Percentiles rank a stretch among this genome's conserved stretches.
Conservation (phyloP, 1,140 invertebrate genomes). For the Gerris buenoi region DNA sequence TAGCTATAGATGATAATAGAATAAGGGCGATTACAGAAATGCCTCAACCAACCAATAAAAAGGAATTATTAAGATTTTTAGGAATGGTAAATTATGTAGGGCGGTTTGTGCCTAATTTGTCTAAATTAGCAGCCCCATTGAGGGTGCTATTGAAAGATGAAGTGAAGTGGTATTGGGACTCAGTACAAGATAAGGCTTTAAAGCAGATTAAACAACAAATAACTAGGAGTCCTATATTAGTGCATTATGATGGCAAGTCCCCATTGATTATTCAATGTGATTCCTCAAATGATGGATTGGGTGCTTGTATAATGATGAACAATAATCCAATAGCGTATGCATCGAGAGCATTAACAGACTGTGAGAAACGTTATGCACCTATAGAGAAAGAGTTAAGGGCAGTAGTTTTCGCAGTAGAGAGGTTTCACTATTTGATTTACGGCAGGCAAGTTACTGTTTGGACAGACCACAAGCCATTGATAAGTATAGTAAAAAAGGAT, state of each 20-base stretch:
- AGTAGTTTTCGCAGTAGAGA: not conserved
- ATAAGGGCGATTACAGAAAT: not conserved
- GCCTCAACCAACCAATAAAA: not conserved
- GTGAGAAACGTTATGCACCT: not conserved
- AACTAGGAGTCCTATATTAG: not conserved
- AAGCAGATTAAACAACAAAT: not conserved
- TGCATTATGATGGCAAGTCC: not conserved
- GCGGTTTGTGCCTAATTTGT: not conserved
- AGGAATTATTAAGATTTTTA: not conserved
- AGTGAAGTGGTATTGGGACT: not conserved
- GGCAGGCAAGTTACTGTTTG: not conserved
- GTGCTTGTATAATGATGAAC: not conserved
- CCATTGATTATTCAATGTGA: not conserved
- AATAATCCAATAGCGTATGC: not conserved
- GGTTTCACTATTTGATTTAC: not conserved
- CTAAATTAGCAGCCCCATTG: not conserved
- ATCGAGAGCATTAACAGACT: not conserved
- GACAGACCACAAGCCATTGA: not conserved
- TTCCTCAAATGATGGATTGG: not conserved
- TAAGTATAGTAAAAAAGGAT: not conserved
- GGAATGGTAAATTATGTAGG: not conserved
- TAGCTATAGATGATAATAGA: not conserved
- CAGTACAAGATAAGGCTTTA: not conserved
- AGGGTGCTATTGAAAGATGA: not conserved
- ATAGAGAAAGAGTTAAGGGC: not conserved